Conservation (phyloP, 2,888 invertebrate genomes). For the Andricus curvator region DNA sequence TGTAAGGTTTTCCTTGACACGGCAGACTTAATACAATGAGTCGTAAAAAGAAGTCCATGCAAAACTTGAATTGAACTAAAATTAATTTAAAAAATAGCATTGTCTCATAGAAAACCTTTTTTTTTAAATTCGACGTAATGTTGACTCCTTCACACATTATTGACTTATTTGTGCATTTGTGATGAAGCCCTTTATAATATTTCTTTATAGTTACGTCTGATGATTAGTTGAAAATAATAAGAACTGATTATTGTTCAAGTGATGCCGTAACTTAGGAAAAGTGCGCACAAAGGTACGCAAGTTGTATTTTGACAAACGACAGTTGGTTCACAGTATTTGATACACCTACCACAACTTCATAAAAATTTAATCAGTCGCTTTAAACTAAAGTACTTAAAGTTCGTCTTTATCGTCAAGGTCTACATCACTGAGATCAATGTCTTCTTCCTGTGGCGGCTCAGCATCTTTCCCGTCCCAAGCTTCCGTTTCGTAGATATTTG, state of each 20-base stretch:
- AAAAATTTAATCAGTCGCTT: not conserved
- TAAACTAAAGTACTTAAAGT: slow-evolving; percentile 79
- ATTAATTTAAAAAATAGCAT: not conserved
- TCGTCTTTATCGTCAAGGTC: slow-evolving; percentile 91
- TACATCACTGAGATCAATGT: slow-evolving; percentile 94
- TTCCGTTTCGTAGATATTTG: slow-evolving; percentile 83
- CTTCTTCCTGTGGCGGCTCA: slow-evolving; percentile 90
- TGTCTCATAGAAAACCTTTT: not conserved
- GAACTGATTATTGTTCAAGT: not conserved
- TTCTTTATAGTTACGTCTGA: not conserved
- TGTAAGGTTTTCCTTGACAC: too few relatives aligned
- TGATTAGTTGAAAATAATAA: not conserved
- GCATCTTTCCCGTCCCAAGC: slow-evolving; percentile 98
- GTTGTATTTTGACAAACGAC: not conserved
- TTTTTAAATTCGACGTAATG: not conserved
- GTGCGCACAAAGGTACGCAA: not conserved
- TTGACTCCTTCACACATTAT: not conserved
- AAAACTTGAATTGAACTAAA: not conserved
- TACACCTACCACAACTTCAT: not conserved
- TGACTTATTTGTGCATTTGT: slow-evolving; percentile 8
- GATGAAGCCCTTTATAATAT: not conserved
- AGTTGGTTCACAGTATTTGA: not conserved
- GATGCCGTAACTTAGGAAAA: not conserved
- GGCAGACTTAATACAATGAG: not conserved
- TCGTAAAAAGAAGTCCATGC: not conserved